Evolutionary conservation across 2,113 vertebrate genomes (phyloP), one percentile per base, ranked within the genome.

Genomic region (Leptobrachium leishanense): DNA sequence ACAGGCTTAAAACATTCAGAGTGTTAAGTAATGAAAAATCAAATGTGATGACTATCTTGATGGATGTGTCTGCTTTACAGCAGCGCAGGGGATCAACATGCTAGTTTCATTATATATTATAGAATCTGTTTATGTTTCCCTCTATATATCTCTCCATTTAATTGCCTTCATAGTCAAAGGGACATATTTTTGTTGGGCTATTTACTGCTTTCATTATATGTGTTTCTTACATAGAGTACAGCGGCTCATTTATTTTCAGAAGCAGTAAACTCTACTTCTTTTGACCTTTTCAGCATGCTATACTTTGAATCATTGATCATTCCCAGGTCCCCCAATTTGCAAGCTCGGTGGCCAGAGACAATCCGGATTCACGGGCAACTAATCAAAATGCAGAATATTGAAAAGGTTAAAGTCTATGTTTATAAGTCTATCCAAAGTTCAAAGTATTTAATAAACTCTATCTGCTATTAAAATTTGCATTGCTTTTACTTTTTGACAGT

Each of bases 171-270:
- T 50, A 50, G 46, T 8, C 91, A 85, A 90, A 68, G 71, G 55
- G 13, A 59, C 11, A 59, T 59, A 59, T 59, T 15, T 59, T 8
- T 59, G 13, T 12, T 59, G 55, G 55, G 55, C 55, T 89, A 88
- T 88, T 89, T 89, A 88, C 87, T 80, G 79, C 83, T 85, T 84
- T 89, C 84, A 90, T 91, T 90, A 88, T 81, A 88, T 86, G 31
- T 76, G 57, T 59, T 13, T 11, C 11, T 59, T 59, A 12, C 13
- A 15, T 72, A n/a, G 72, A 88, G 91, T 90, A 91, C 85, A 89
- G 90, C 87, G 71, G 77, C 81, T 83, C 88, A 83, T 89, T 88
- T 88, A 89, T 86, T 89, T 81, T 80, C 46, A 50, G 76, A 79
- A 87, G 90, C 69, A 87, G 85, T 86, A 85, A 87, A 90, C 84